phyloP scores from a whole-genome alignment of 2,888 invertebrate species.

The Acrobasis consociella region DNA sequence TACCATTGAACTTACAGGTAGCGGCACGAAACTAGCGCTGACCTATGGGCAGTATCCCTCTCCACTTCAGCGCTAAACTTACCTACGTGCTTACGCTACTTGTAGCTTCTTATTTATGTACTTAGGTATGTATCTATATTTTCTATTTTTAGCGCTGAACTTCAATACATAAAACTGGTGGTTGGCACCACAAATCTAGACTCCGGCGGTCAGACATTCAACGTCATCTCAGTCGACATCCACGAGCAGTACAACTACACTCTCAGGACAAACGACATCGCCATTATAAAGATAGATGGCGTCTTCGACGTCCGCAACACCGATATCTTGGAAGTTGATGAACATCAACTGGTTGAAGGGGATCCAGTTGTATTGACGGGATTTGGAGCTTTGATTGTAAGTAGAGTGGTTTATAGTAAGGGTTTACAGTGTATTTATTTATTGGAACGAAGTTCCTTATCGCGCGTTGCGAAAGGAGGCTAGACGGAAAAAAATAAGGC shows the following conservation, averaged over 20 bases:
- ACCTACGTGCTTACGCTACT: too few relatives aligned
- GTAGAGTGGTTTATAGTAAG: too few relatives aligned
- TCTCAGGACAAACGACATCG: constrained; percentile 61
- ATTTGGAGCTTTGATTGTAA: constrained; percentile 65
- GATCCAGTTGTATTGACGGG: constrained; percentile 60
- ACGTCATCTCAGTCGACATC: constrained; percentile 48
- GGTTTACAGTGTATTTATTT: too few relatives aligned
- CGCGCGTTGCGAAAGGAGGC: too few relatives aligned
- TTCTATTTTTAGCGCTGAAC: constrained; percentile 55
- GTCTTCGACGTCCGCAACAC: constrained; percentile 50
- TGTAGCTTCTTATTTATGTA: too few relatives aligned
- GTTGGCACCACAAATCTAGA: constrained; percentile 65
- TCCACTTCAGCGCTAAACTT: too few relatives aligned
- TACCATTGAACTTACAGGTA: too few relatives aligned
- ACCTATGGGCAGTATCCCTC: too few relatives aligned
- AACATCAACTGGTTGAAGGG: constrained; percentile 49
- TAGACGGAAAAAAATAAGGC: too few relatives aligned
- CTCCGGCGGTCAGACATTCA: constrained; percentile 49
- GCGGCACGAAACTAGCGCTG: too few relatives aligned
- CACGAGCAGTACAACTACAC: constrained; percentile 51
- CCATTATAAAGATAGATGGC: constrained; percentile 53
- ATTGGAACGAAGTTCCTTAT: too few relatives aligned
- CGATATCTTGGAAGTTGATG: constrained; percentile 44
- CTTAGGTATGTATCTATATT: constrained; percentile 2
- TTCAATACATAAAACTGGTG: constrained; percentile 57